Conservation (phyloP, 1,140 invertebrate species). For the Adelges cooleyi region DNA sequence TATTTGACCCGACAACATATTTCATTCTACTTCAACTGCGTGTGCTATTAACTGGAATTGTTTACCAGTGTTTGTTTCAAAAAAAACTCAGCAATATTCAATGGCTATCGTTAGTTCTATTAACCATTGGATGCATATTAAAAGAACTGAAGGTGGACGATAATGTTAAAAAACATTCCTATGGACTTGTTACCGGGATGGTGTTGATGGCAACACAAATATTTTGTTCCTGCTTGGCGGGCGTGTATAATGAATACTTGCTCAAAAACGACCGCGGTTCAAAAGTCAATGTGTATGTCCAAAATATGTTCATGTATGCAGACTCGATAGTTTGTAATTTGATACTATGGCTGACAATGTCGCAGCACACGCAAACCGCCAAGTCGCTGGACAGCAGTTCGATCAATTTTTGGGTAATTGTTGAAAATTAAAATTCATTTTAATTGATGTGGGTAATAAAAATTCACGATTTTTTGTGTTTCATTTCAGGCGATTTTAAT, state of each 20-base stretch:
- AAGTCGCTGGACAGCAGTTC: background rate
- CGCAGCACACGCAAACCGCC: background rate
- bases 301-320: slow-evolving; percentile 93
- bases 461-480: slow-evolving; percentile 36
- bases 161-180: background rate
- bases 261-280: slow-evolving; percentile 67
- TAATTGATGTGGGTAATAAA: background rate
- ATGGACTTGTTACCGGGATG: background rate
- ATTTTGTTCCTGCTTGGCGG: slow-evolving; percentile 84
- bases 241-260: slow-evolving; percentile 93
- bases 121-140: slow-evolving; percentile 83
- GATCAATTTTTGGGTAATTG: background rate
- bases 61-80: slow-evolving; percentile 85
- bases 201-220: slow-evolving; percentile 48
- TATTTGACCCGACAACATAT: slow-evolving; percentile 90
- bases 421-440: background rate
- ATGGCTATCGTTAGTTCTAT: slow-evolving; percentile 76
- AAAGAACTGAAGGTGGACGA: slow-evolving; percentile 67
- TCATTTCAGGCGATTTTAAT: slow-evolving; percentile 61
- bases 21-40: slow-evolving; percentile 84
- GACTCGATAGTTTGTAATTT: slow-evolving; percentile 88
- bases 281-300: slow-evolving; percentile 78
- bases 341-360: slow-evolving; percentile 44
- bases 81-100: slow-evolving; percentile 69
- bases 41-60: slow-evolving; percentile 80